phyloP scores from a whole-genome alignment of 2,113 vertebrate genomes.

The Myiozetetes cayanensis region DNA sequence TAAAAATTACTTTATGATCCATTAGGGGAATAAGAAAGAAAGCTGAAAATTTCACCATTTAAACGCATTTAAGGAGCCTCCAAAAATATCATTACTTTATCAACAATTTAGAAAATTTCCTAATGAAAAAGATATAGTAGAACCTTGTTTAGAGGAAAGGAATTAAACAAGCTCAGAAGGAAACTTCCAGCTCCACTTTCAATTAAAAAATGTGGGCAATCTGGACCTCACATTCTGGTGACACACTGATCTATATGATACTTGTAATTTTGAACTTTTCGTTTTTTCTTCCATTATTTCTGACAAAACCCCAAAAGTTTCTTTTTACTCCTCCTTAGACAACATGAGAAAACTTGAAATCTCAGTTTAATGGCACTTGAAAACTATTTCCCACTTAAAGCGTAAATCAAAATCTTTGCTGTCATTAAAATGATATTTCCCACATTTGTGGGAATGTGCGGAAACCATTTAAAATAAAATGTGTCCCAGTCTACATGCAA shows the following conservation, averaged over 20 bases:
- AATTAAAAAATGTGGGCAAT: background rate
- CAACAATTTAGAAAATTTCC: background rate
- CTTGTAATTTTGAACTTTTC: background rate
- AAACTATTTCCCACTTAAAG: background rate
- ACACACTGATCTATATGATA: too few species aligned
- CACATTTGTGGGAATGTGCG: background rate
- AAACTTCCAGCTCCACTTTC: background rate
- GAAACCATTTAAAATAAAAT: background rate
- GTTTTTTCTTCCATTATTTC: background rate
- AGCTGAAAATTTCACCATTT: background rate
- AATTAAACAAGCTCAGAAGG: background rate
- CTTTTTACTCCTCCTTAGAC: background rate
- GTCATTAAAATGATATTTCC: background rate
- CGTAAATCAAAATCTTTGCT: background rate
- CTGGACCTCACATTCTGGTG: background rate
- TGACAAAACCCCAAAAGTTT: background rate
- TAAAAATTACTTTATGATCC: background rate
- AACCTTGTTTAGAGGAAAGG: background rate
- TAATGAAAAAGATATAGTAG: background rate
- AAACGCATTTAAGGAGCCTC: background rate
- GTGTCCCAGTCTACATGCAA: background rate
- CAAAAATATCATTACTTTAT: background rate
- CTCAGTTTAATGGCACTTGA: background rate
- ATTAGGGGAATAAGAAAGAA: background rate
- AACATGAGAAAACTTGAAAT: background rate